phyloP scores from a whole-genome alignment of 2,797 vertebrate genomes.

The Enteromius argenteus region DNA sequence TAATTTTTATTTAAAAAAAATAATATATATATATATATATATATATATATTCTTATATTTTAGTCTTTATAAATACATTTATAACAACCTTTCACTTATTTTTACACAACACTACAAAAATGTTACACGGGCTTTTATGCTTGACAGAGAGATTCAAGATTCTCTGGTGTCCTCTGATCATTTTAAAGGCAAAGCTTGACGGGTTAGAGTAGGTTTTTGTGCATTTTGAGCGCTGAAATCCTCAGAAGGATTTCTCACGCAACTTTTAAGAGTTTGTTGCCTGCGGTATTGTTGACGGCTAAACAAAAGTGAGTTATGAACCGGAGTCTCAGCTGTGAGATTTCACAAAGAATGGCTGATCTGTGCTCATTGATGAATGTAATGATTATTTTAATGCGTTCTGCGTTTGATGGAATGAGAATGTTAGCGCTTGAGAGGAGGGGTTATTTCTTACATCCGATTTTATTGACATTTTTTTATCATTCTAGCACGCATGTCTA shows the following conservation, averaged over 20 bases:
- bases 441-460: constrained; percentile 35
- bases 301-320: constrained; percentile 13
- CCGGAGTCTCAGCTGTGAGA: constrained; percentile 4
- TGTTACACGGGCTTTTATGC: neutral
- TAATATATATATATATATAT: neutral
- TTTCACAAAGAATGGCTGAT: constrained; percentile 30
- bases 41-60: neutral
- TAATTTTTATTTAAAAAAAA: neutral
- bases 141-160: neutral
- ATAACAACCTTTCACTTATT: neutral
- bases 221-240: neutral
- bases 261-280: neutral
- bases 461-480: constrained; percentile 55
- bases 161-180: neutral
- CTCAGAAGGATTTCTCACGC: neutral
- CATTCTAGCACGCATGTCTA: constrained; percentile 52
- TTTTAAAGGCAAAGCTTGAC: neutral
- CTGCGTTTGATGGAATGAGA: constrained; percentile 30
- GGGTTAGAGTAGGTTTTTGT: neutral
- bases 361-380: constrained; percentile 43
- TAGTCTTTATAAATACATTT: neutral
- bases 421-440: constrained; percentile 19
- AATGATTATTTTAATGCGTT: constrained; percentile 43
- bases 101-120: neutral
- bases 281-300: neutral